Base-by-base conservation (phyloP, 2,888 invertebrate genomes). In the Temnothorax unifasciatus region DNA sequence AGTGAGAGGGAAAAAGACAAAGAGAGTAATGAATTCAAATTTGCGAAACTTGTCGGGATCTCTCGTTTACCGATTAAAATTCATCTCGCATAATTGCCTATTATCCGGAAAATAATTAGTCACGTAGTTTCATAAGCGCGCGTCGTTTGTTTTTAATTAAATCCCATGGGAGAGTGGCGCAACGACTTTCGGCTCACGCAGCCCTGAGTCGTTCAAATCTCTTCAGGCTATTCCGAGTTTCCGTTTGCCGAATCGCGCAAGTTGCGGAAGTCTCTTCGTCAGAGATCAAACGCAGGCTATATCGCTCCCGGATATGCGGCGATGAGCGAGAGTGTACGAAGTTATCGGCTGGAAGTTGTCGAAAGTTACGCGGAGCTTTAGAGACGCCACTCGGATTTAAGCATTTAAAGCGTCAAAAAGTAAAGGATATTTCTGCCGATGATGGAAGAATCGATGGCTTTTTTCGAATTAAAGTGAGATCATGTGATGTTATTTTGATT, bases 71-170 rank as follows among this genome's bases (percentile, higher is more conserved):
- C 83, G 82, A 83, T 83, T 83, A 81, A 83, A 81, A 81, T 81
- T 81, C 79, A 81, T 81, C 34, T 81, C 47, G 57, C 79, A 73
- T 81, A 81, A 81, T 81, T 81, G 79, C 59, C 47, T 81, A 81
- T 81, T 73, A 81, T 81, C 73, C 59, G 59, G 8, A 59, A 81
- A 73, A 81, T 81, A 81, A 81, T 81, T 73, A 73, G 79, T 81
- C 73, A 81, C 73, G 79, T 81, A 73, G 79, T 81, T 81, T 69
- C 73, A 73, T 73, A 81, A 81, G 73, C 79, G 57, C 47, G 47
- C 47, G 47, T n/a, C 77, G 59, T 81, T 81, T 81, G 79, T 81
- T 73, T 81, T 81, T 81, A 81, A 81, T 81, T 81, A 81, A 81
- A 81, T 73, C 79, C 38, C 47, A 38, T 8, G 34, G 34, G 5